Conservation (phyloP, 1,140 invertebrate species). For the Papilio machaon region DNA sequence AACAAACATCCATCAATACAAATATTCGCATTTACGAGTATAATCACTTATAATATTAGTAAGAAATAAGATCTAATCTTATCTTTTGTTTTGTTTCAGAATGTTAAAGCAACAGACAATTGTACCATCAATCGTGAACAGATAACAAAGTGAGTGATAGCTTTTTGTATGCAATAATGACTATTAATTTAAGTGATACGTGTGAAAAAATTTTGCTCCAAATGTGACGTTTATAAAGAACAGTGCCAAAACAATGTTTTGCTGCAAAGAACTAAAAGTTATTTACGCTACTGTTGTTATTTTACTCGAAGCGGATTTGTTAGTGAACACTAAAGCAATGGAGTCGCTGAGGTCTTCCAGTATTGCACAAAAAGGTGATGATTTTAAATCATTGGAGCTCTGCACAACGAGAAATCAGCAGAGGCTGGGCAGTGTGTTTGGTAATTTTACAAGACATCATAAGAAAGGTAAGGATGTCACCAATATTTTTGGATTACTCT, state of each 20-base stretch:
- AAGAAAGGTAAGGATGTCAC: constrained; percentile 69
- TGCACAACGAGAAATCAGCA: constrained; percentile 74
- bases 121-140: constrained; percentile 40
- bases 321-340: constrained; percentile 74
- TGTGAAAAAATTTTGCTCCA: constrained; percentile 56
- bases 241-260: constrained; percentile 80
- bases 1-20: too few relatives aligned
- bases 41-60: too few relatives aligned
- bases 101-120: constrained; percentile 49
- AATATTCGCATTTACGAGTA: too few relatives aligned
- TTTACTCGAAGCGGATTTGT: constrained; percentile 72
- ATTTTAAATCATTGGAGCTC: constrained; percentile 71
- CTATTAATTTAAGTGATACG: constrained; percentile 74
- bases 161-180: constrained; percentile 62
- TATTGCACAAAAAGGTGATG: constrained; percentile 69
- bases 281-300: constrained; percentile 75
- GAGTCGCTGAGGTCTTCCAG: constrained; percentile 75
- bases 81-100: constrained; percentile 65
- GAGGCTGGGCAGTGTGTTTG: constrained; percentile 73
- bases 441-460: constrained; percentile 76
- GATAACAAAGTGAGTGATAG: constrained; percentile 56
- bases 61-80: background rate
- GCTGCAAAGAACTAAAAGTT: constrained; percentile 79
- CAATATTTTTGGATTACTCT: background rate
- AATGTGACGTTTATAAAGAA: constrained; percentile 64